Percentiles rank a stretch among this genome's conserved stretches.
phyloP scores from a whole-genome alignment of 2,888 invertebrate genomes.

The Chydorus sphaericus region DNA sequence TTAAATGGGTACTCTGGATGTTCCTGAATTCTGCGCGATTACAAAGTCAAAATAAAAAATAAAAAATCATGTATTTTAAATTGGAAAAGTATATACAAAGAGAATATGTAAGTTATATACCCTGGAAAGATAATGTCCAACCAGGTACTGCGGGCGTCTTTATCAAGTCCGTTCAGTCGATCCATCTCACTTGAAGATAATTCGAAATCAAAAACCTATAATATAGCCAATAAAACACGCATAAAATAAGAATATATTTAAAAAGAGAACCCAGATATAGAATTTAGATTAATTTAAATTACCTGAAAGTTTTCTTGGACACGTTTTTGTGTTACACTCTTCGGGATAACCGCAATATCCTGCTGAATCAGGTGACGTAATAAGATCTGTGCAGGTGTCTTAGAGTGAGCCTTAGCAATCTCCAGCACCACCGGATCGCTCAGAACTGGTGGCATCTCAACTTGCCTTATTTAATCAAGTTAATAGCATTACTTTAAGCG shows the following conservation, averaged over 20 bases:
- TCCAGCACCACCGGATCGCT: conserved; percentile 27
- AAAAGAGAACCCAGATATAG: no score
- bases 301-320: conserved; percentile 51
- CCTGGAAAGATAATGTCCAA: no score
- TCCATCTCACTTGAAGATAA: neutral
- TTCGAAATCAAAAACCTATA: neutral
- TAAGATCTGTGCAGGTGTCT: conserved; percentile 59
- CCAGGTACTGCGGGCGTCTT: no score
- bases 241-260: no score
- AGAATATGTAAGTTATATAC: no score
- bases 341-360: conserved; percentile 62
- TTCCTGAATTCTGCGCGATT: no score
- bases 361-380: conserved; percentile 56
- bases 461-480: neutral
- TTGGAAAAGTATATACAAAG: no score
- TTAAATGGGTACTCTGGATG: no score
- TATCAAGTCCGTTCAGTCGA: neutral
- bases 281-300: no score
- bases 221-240: no score
- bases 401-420: conserved; percentile 36
- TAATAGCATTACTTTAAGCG: neutral
- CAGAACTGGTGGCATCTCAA: conserved; percentile 19
- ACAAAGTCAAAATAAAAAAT: no score
- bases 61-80: no score
- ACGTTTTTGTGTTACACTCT: conserved; percentile 57